These are phyloP conservation scores for Emydura subglobosa DNA, from an alignment of 2,113 vertebrate species.

Conservation along the genomic window DNA sequence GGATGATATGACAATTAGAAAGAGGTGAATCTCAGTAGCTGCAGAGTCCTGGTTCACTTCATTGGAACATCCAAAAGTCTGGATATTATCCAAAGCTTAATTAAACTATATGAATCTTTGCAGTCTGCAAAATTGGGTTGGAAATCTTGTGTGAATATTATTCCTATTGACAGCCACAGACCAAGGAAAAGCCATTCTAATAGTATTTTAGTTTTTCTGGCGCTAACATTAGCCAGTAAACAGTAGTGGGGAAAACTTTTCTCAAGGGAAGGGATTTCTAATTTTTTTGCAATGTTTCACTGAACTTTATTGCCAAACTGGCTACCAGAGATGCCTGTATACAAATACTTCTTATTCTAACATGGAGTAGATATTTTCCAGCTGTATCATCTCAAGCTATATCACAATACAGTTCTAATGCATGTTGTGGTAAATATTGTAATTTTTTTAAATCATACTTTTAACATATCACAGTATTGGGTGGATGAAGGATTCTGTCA, in stretches of 20 bases:
- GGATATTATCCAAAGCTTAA: background rate
- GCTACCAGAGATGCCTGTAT: background rate
- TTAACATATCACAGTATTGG: background rate
- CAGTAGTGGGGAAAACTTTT: background rate
- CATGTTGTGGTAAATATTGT: background rate
- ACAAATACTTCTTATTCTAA: background rate
- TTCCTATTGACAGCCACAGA: background rate
- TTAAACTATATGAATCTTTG: background rate
- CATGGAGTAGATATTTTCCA: background rate
- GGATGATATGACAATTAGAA: background rate
- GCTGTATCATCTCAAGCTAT: background rate
- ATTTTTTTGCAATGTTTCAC: fast-evolving
- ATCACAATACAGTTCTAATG: background rate
- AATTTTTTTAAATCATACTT: background rate
- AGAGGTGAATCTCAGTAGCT: background rate
- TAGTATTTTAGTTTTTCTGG: background rate
- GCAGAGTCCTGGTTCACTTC: background rate
- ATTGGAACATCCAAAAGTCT: background rate
- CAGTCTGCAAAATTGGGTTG: background rate
- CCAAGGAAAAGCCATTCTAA: background rate
- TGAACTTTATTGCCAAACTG: background rate
- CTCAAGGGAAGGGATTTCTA: background rate
- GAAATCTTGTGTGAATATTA: background rate
- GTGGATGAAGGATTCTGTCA: background rate
- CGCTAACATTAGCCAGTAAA: background rate